Evolutionary conservation across 2,113 vertebrate species (phyloP).

Genomic region (Thalassoma bifasciatum): DNA sequence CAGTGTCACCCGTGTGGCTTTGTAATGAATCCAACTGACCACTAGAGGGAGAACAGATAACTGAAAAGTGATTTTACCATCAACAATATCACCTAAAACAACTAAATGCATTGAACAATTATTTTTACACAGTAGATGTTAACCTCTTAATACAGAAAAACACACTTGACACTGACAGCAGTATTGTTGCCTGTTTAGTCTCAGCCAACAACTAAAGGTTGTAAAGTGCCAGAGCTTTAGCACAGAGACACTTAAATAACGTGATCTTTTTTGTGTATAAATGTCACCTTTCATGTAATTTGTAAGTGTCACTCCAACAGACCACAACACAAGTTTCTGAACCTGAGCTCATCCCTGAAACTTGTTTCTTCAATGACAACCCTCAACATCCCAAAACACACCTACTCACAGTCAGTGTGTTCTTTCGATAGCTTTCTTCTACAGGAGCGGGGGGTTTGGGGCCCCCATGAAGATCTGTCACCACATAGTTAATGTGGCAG

Average conservation of each 20-base stretch:
- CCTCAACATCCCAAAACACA: conserved; percentile 17
- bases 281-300: too few species aligned
- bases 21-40: conserved; percentile 19
- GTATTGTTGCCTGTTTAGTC: not conserved
- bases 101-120: too few species aligned
- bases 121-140: not conserved
- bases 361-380: not conserved
- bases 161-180: not conserved
- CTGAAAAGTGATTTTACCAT: not conserved
- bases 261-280: not conserved
- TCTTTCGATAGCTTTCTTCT: conserved; percentile 84
- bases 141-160: not conserved
- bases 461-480: conserved; percentile 89
- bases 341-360: not conserved
- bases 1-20: not conserved
- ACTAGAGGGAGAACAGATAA: conserved; percentile 33
- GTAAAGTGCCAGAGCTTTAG: not conserved
- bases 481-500: conserved; percentile 87
- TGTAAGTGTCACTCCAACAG: not conserved
- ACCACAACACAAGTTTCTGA: not conserved
- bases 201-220: too few species aligned
- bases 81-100: too few species aligned
- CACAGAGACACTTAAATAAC: not conserved
- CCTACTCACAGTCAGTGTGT: conserved; percentile 75
- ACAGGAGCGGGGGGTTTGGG: conserved; percentile 84